Evolutionary conservation across 2,888 invertebrate species (phyloP).

Genomic region (Tenthredo mesomela): DNA sequence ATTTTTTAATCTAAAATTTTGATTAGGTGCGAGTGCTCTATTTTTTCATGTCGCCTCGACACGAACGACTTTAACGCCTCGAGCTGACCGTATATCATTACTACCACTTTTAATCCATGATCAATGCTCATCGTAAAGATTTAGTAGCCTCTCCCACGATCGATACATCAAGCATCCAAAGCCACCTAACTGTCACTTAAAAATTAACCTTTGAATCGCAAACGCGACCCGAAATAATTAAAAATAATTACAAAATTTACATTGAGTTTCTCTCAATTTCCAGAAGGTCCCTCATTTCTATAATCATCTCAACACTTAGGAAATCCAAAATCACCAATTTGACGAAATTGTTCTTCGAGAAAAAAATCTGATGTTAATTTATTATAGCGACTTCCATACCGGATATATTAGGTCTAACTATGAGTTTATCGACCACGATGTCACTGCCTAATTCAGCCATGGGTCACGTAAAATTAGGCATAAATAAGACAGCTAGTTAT

Average conservation of each 20-base stretch:
- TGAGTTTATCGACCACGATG: neutral
- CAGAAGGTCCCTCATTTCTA: no score
- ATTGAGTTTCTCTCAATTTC: neutral
- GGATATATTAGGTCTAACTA: neutral
- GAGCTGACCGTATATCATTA: slow-evolving; percentile 38
- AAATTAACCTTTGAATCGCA: neutral
- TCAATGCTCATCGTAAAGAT: slow-evolving; percentile 14
- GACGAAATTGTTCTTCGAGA: neutral
- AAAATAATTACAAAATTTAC: neutral
- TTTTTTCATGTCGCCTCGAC: slow-evolving; percentile 32
- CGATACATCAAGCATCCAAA: neutral
- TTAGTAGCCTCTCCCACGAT: slow-evolving; percentile 25
- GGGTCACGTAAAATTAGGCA: neutral
- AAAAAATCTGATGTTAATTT: neutral
- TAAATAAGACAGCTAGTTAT: slow-evolving; percentile 17
- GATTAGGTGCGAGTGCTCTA: slow-evolving; percentile 33
- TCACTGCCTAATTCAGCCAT: neutral
- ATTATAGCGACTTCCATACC: neutral
- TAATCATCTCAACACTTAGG: neutral
- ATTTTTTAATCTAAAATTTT: slow-evolving; percentile 27
- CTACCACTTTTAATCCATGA: slow-evolving; percentile 5
- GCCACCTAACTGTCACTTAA: neutral
- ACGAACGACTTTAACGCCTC: slow-evolving; percentile 26
- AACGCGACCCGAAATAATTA: neutral
- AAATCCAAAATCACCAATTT: neutral